These are phyloP conservation scores for rabbit (Oryctolagus cuniculus) DNA, from an alignment of 2,113 vertebrate genomes.

Conservation along the genomic window mOryCun1.1 NC_091439.1:135586001-135586500, in stretches of 20 bases:
- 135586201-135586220: not conserved
- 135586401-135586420: not conserved
- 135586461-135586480: not conserved
- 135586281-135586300: not conserved
- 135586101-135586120: too few relatives aligned
- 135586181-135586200: not conserved
- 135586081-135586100: too few relatives aligned
- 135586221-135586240: not conserved
- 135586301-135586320: not conserved
- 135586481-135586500: not conserved
- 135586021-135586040: too few relatives aligned
- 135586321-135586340: not conserved
- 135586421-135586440: not conserved
- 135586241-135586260: constrained; percentile 24
- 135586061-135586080: too few relatives aligned
- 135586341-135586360: not conserved
- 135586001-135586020: too few relatives aligned
- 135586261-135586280: not conserved
- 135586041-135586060: too few relatives aligned
- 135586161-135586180: too few relatives aligned
- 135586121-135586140: too few relatives aligned
- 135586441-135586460: not conserved
- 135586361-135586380: not conserved
- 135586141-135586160: too few relatives aligned
- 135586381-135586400: not conserved